These are phyloP conservation scores for Caiman crocodilus DNA, from an alignment of 2,797 vertebrate species.

Conservation along the genomic window DNA sequence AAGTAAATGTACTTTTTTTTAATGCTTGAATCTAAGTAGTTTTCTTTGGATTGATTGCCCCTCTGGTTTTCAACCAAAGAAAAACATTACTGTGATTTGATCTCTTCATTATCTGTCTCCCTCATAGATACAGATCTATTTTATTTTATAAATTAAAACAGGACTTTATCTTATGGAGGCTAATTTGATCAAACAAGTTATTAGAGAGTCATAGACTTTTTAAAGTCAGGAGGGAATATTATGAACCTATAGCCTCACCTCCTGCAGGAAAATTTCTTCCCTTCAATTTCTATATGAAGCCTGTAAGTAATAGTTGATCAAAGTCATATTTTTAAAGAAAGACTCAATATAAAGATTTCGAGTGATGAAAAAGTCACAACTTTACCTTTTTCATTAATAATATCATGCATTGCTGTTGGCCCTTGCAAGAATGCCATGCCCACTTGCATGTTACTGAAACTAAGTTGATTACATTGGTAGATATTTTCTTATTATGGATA, in stretches of 20 bases:
- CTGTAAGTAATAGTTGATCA: not conserved
- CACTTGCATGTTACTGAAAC: not conserved
- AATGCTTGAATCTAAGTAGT: constrained; percentile 43
- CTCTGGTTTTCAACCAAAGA: constrained; percentile 17
- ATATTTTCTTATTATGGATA: not conserved
- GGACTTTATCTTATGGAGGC: not conserved
- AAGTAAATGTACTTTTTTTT: constrained; percentile 54
- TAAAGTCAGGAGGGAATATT: not conserved
- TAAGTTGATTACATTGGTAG: not conserved
- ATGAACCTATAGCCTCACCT: not conserved
- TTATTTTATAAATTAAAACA: constrained; percentile 8
- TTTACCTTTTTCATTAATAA: not conserved
- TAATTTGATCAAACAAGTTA: not conserved
- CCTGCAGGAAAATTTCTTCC: not conserved
- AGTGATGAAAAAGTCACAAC: not conserved
- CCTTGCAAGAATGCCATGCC: not conserved
- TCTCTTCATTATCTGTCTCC: constrained; percentile 33
- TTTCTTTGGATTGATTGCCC: constrained; percentile 51
- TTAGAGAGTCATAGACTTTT: not conserved
- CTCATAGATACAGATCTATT: constrained; percentile 5
- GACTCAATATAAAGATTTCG: not conserved
- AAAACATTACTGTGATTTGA: constrained; percentile 28
- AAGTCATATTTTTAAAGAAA: not conserved
- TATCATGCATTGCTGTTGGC: not conserved
- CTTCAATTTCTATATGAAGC: not conserved